Percentiles rank a stretch among this genome's conserved stretches.
These are phyloP conservation scores for Caenorhabditis sp. DNA, from an alignment of 2,888 invertebrate species.

Conservation along the genomic window DNA sequence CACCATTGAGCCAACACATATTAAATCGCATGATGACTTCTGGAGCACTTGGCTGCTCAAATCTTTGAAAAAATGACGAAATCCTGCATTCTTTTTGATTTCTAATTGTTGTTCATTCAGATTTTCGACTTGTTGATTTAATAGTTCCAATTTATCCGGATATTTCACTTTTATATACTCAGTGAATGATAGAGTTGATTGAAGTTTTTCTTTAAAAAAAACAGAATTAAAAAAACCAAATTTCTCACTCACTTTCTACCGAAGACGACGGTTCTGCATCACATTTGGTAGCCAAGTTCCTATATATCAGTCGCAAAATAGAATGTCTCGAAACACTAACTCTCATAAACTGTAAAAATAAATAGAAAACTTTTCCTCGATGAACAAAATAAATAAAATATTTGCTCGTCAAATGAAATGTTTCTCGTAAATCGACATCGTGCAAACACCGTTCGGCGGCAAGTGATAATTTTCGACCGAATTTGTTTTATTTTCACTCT, in stretches of 20 bases:
- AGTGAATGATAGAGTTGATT: slow-evolving; percentile 11
- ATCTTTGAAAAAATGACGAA: background rate
- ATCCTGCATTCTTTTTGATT: background rate
- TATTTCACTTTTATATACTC: slow-evolving; percentile 25
- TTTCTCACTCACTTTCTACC: slow-evolving; percentile 13
- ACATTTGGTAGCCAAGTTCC: slow-evolving; percentile 15
- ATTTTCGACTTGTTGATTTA: slow-evolving; percentile 16
- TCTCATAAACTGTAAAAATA: background rate
- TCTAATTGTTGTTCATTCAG: slow-evolving; percentile 13
- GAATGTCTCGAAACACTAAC: background rate
- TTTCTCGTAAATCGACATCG: slow-evolving; percentile 14
- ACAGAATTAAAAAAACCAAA: background rate
- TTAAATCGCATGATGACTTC: background rate
- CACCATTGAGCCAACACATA: slow-evolving; percentile 40
- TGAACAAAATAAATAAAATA: slow-evolving; percentile 2
- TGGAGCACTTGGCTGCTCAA: background rate
- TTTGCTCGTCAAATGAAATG: slow-evolving; percentile 15
- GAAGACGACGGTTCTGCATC: slow-evolving; percentile 21
- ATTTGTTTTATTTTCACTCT: no score
- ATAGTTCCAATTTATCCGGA: slow-evolving; percentile 16
- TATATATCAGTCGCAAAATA: slow-evolving; percentile 1
- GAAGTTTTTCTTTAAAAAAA: slow-evolving; percentile 14
- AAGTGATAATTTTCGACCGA: no score
- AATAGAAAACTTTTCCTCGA: background rate
- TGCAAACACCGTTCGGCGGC: background rate